Conservation (phyloP, 2,797 vertebrate genomes). For the Clarias pachynema region DNA sequence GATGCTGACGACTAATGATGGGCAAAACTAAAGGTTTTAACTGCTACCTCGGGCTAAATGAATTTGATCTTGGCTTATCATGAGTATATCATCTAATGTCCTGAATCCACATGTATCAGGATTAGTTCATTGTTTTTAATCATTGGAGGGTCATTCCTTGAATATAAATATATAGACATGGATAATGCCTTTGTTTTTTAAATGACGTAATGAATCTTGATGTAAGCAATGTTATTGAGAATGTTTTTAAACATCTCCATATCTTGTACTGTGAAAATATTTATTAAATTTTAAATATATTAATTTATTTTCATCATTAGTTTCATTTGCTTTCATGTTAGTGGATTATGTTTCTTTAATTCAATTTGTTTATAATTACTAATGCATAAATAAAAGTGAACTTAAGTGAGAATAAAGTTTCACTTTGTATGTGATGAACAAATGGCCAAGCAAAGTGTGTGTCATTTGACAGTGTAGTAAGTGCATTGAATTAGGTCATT, state of each 20-base stretch:
- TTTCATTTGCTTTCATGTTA: neutral
- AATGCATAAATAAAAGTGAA: neutral
- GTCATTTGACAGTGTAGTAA: slow-evolving; percentile 2
- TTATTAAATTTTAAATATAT: slow-evolving; percentile 30
- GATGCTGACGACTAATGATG: neutral
- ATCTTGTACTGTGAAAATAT: slow-evolving; percentile 21
- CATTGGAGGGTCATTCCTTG: neutral
- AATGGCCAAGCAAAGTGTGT: neutral
- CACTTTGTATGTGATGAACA: neutral
- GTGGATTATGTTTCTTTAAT: neutral
- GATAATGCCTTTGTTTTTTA: neutral
- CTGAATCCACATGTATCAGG: neutral
- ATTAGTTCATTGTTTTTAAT: neutral
- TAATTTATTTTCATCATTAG: neutral
- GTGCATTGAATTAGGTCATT: slow-evolving; percentile 19
- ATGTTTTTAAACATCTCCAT: slow-evolving; percentile 2
- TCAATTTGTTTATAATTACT: neutral
- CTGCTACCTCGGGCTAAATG: neutral
- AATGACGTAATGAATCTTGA: neutral
- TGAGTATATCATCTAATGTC: neutral
- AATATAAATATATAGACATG: neutral
- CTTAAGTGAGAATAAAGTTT: neutral
- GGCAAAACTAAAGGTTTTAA: neutral
- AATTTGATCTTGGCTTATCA: neutral
- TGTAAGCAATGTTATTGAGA: neutral